Conservation (phyloP, 2,888 invertebrate species). For the Colostygia pectinataria region DNA sequence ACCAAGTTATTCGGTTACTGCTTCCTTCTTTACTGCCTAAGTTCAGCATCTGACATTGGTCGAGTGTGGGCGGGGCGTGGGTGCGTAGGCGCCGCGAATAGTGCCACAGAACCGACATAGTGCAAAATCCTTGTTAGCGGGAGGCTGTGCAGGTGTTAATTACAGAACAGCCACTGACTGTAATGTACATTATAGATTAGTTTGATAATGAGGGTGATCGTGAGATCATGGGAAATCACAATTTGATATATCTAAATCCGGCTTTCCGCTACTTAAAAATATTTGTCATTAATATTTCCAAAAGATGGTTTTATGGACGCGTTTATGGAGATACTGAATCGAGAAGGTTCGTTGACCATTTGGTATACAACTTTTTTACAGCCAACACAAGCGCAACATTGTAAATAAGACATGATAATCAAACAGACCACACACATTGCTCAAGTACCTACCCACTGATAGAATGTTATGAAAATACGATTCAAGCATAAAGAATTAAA, state of each 20-base stretch:
- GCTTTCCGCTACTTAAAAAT: too few relatives aligned
- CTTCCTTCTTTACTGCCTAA: background rate
- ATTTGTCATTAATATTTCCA: constrained; percentile 48
- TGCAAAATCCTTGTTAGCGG: constrained; percentile 23
- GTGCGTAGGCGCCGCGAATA: constrained; percentile 52
- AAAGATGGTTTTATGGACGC: constrained; percentile 61
- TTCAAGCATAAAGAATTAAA: too few relatives aligned
- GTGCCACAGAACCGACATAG: constrained; percentile 6
- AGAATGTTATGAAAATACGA: background rate
- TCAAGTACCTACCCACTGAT: background rate
- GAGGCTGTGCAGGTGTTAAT: constrained; percentile 59
- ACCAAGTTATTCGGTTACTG: background rate
- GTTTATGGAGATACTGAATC: constrained; percentile 61
- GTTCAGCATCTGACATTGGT: constrained; percentile 37
- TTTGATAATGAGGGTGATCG: constrained; percentile 31
- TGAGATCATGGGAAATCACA: constrained; percentile 7
- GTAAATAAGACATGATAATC: background rate
- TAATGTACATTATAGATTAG: constrained; percentile 10
- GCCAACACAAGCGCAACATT: constrained; percentile 4
- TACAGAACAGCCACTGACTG: constrained; percentile 38
- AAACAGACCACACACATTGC: constrained; percentile 4
- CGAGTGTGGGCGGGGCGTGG: constrained; percentile 39
- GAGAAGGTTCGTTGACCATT: constrained; percentile 54
- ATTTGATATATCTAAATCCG: too few relatives aligned
- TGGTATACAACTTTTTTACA: too few relatives aligned